A percentile compares a stretch with the other conserved stretches of the same genome.
phyloP scores from a whole-genome alignment of 2,888 invertebrate species.

The Patella ulyssiponensis region DNA sequence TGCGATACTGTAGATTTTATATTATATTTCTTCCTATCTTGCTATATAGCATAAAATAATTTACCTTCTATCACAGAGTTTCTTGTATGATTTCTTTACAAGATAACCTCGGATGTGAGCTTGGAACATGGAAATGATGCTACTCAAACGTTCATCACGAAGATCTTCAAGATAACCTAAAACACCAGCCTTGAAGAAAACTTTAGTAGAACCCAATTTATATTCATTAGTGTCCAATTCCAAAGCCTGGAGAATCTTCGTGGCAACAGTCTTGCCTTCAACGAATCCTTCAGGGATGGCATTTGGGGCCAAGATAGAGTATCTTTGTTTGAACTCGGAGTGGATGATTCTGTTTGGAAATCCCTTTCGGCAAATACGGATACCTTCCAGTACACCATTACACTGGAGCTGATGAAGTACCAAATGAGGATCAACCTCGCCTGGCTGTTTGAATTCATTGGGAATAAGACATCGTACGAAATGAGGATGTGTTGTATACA shows the following conservation, averaged over 20 bases:
- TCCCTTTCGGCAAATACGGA: conserved; percentile 98
- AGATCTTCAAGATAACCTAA: conserved; percentile 99
- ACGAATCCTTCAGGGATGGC: conserved; percentile 73
- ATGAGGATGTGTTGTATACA: conserved; percentile 77
- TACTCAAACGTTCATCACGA: conserved; percentile 95
- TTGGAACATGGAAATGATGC: conserved; percentile 91
- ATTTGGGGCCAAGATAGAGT: conserved; percentile 98
- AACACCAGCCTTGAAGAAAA: conserved; percentile 99
- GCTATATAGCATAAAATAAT: too few relatives aligned
- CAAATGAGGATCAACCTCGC: conserved; percentile 96
- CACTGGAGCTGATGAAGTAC: conserved; percentile 99
- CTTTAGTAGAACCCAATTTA: conserved; percentile 98
- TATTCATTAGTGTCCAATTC: conserved; percentile 92
- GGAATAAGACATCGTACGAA: conserved; percentile 99
- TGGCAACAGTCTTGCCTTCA: conserved; percentile 78
- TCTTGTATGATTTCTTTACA: conserved; percentile 85
- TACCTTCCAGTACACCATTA: conserved; percentile 99
- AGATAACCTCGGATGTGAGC: conserved; percentile 91
- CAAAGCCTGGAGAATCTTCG: conserved; percentile 71
- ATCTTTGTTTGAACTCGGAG: conserved; percentile 97
- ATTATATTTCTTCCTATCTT: too few relatives aligned
- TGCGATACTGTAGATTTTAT: too few relatives aligned
- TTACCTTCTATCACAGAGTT: conserved; percentile 93
- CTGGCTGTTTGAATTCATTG: conserved; percentile 78
- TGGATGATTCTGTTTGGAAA: conserved; percentile 99